phyloP scores from a whole-genome alignment of 2,888 invertebrate species.

The Zygothrica quintamaculata region DNA sequence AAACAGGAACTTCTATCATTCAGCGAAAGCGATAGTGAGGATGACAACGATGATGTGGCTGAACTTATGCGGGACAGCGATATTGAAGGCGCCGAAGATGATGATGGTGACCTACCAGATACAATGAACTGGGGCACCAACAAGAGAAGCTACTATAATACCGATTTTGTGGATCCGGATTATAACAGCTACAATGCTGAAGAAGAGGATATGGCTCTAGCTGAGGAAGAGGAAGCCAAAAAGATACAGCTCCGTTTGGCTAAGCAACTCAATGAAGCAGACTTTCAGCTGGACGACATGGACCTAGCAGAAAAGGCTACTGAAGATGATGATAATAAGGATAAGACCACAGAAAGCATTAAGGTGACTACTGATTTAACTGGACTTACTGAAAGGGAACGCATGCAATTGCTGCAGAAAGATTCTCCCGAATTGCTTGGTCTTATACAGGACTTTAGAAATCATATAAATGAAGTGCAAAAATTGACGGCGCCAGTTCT shows the following conservation, averaged over 20 bases:
- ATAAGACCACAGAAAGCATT: slow-evolving; percentile 23
- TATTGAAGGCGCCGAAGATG: slow-evolving; percentile 88
- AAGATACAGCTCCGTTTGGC: slow-evolving; percentile 91
- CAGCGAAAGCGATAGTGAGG: slow-evolving; percentile 84
- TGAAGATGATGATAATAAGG: slow-evolving; percentile 1
- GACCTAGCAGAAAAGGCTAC: neutral
- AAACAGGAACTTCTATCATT: slow-evolving; percentile 89
- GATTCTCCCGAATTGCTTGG: slow-evolving; percentile 95
- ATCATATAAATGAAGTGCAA: slow-evolving; percentile 88
- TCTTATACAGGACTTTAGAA: slow-evolving; percentile 91
- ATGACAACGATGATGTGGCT: slow-evolving; percentile 84
- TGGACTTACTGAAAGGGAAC: slow-evolving; percentile 90
- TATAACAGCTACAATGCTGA: slow-evolving; percentile 85
- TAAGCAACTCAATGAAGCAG: slow-evolving; percentile 91
- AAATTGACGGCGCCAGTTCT: slow-evolving; percentile 89
- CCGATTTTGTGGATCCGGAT: slow-evolving; percentile 95
- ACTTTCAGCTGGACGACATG: slow-evolving; percentile 85
- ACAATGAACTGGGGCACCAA: slow-evolving; percentile 95
- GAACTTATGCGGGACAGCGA: slow-evolving; percentile 87
- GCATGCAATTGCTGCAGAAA: slow-evolving; percentile 90
- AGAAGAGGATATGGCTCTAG: slow-evolving; percentile 90
- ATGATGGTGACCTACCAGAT: slow-evolving; percentile 90
- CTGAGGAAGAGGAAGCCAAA: slow-evolving; percentile 93
- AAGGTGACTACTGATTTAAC: slow-evolving; percentile 91
- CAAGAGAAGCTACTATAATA: slow-evolving; percentile 91